A percentile compares a stretch with the other conserved stretches of the same genome.
Conservation (phyloP, 1,140 invertebrate species). For the Drosophila azteca region DNA sequence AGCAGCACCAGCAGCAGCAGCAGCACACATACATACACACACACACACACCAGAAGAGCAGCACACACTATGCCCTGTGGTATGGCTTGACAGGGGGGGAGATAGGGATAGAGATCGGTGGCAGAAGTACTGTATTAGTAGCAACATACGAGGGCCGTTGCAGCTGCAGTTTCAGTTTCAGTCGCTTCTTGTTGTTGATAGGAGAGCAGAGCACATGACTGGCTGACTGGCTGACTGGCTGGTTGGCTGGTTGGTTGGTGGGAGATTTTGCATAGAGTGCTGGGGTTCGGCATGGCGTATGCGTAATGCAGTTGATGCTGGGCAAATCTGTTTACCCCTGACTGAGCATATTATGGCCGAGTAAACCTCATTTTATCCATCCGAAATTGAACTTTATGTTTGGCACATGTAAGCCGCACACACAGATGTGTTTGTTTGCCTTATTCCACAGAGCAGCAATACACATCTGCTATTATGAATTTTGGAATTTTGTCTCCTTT, state of each 20-base stretch:
- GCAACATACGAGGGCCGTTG: constrained; percentile 56
- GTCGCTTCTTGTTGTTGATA: not conserved
- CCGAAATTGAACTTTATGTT: constrained; percentile 50
- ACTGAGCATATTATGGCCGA: constrained; percentile 50
- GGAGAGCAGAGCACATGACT: no score
- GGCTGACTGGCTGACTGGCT: no score
- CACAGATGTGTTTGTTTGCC: not conserved
- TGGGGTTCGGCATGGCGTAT: constrained; percentile 44
- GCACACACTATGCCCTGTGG: not conserved
- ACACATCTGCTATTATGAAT: not conserved
- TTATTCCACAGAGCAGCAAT: constrained; percentile 31
- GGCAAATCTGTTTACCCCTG: constrained; percentile 55
- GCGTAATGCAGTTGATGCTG: constrained; percentile 46
- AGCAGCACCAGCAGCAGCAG: constrained; percentile 5
- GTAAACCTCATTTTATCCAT: constrained; percentile 50
- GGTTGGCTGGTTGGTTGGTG: no score
- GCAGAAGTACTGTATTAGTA: constrained; percentile 67
- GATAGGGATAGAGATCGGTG: not conserved
- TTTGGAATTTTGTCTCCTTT: not conserved
- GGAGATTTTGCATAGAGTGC: constrained; percentile 41
- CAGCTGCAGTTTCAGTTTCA: constrained; percentile 34
- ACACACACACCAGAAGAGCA: not conserved
- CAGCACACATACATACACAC: constrained; percentile 5
- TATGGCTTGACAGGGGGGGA: not conserved
- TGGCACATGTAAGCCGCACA: constrained; percentile 40